Conservation (phyloP, 2,797 vertebrate species). For the Ispidina lecontei region DNA sequence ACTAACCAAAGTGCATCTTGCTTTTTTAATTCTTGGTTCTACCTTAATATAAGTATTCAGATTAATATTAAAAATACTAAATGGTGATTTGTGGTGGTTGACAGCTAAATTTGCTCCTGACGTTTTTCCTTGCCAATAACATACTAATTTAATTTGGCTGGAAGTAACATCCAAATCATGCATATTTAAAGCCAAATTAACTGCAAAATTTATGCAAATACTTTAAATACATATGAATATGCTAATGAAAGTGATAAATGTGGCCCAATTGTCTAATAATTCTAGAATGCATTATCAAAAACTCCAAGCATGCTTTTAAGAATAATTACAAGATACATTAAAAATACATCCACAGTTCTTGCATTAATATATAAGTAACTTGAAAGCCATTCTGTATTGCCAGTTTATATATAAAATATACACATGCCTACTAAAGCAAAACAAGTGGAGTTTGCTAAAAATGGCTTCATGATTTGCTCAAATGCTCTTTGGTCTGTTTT, state of each 20-base stretch:
- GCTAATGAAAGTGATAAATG: neutral
- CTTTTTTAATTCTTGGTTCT: neutral
- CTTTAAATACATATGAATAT: neutral
- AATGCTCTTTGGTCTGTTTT: conserved; percentile 29
- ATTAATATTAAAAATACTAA: conserved; percentile 10
- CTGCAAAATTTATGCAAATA: conserved; percentile 46
- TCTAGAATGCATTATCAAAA: neutral
- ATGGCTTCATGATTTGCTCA: neutral
- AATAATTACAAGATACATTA: neutral
- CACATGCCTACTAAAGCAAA: neutral
- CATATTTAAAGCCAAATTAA: conserved; percentile 52
- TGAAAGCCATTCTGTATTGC: neutral
- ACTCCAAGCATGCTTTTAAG: conserved; percentile 11
- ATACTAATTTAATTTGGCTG: conserved; percentile 15
- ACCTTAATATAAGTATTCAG: neutral
- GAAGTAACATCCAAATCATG: conserved; percentile 17
- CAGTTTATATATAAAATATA: neutral
- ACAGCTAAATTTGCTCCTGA: conserved; percentile 14
- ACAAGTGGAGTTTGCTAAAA: neutral
- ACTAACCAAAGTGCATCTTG: neutral
- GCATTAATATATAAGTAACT: neutral
- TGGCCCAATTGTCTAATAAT: neutral
- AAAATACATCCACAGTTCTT: neutral
- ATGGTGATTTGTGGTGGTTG: neutral
- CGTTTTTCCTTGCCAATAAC: conserved; percentile 6